Base-by-base conservation (phyloP, 1,140 invertebrate genomes). In the Bombus huntii region DNA sequence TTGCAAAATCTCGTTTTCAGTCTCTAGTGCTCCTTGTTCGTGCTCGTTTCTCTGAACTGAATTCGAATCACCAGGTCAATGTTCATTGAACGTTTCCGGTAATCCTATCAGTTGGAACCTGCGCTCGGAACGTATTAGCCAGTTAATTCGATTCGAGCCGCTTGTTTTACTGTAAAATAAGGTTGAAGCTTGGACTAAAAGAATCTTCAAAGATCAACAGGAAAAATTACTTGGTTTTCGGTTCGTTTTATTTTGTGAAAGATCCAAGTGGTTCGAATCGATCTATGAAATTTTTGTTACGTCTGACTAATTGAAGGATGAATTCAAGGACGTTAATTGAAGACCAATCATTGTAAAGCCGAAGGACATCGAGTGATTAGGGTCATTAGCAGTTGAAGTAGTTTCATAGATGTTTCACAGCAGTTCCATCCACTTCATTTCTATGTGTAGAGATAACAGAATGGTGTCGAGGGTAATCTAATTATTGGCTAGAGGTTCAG, bases 311-410 rank as follows among this genome's bases (percentile, higher is more conserved):
- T 65, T 28, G 34, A 13, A 15, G 25, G 28, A 47, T 10, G 8
- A n/a, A 34, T 18, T 3, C 8, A 25, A 31, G 65, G 28, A n/a
- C 18, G 28, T 44, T 53, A 83, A 59, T 31, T 59, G 73, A 12
- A 28, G n/a, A 39, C 18, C 47, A 47, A 31, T 83, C 37, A 28
- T 68, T n/a, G 22, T 47, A 83, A 70, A 70, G 13, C 42, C 25
- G 37, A 71, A 59, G 39, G 57, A 34, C 31, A 74, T 74, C 57
- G 70, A 3, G 62, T n/a, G 57, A 79, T 84, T 79, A 84, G 66
- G 53, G 66, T 72, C 82, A 79, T 84, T 84, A 84, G 75, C 59
- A 44, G 75, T 70, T 84, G 82, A 59, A 79, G 53, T 18, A 84
- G 82, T 79, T 84, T 79, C 82, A 79, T 79, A 15, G 66, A 39